Base-by-base conservation (phyloP, 2,797 vertebrate genomes). In the Spea hammondii region DNA sequence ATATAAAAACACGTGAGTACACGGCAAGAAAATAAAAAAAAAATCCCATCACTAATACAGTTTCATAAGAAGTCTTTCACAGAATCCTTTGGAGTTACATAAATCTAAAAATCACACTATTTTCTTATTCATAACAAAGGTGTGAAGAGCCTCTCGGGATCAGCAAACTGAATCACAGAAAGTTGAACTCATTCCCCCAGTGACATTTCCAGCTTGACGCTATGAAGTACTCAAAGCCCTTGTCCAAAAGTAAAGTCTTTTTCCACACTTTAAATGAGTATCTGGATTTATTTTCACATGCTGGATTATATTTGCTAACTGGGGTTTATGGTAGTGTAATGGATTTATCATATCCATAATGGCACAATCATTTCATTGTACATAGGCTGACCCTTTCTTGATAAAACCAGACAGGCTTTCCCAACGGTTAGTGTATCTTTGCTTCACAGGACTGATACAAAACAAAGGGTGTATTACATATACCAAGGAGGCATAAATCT, bases 401-500 rank as follows among this genome's bases (percentile, higher is more conserved):
- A 81, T 77, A 73, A 73, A 82, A 53, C 57, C 49, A 72, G 45
- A 70, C 57, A 64, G 70, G 65, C 51, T 73, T 62, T 82, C 79
- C 70, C 73, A 81, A 82, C 77, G 68, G 69, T 72, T 74, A 77
- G 79, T 82, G 65, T 77, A 50, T 82, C 77, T 82, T 76, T 53
- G 72, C 79, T 77, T 82, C 65, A 74, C 55, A 73, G 76, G 64
- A 68, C 69, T 8, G 55, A 77, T 82, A 82, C 75, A 82, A 82
- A 65, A 82, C 79, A 77, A 77, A 82, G 70, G 70, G 70, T 55
- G 73, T 72, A 59, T 72, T 76, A 59, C 79, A 77, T 81, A n/a
- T 69, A 74, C 79, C 48, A 72, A 65, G 45, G 46, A 73, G 68
- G 65, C 70, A 77, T 82, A 82, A 69, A 77, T 82, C 79, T 77